phyloP scores from a whole-genome alignment of 2,888 invertebrate species.

The Zaprionus obscuricornis region DNA sequence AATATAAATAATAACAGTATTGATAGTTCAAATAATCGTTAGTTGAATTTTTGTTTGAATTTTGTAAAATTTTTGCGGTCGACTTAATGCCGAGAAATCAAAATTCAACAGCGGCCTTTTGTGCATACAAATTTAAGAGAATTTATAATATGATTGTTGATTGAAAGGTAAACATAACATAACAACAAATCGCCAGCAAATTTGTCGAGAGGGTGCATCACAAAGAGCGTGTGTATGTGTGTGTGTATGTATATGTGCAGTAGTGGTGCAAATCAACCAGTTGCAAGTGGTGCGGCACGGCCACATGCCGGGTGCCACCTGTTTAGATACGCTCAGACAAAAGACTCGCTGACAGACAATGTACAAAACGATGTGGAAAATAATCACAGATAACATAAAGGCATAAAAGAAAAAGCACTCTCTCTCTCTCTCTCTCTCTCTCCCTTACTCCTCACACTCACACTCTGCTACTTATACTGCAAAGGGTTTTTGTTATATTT shows the following conservation, averaged over 20 bases:
- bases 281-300: conserved; percentile 24
- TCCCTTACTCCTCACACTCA: no score
- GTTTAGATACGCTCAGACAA: conserved; percentile 70
- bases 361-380: conserved; percentile 73
- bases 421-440: no score
- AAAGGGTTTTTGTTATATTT: conserved; percentile 36
- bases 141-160: conserved; percentile 57
- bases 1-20: no score
- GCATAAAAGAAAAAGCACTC: conserved; percentile 58
- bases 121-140: conserved; percentile 40
- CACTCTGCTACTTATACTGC: no score
- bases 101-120: conserved; percentile 16
- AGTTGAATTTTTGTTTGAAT: no score
- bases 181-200: conserved; percentile 14
- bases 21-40: no score
- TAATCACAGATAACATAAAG: conserved; percentile 75
- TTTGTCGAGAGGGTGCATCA: not conserved
- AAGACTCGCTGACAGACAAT: conserved; percentile 54
- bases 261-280: conserved; percentile 27
- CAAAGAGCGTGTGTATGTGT: not conserved
- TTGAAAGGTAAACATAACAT: conserved; percentile 72
- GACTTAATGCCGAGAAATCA: conserved; percentile 47
- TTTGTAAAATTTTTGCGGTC: no score
- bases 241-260: conserved; percentile 5
- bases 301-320: conserved; percentile 77